These are phyloP conservation scores for Thaumetopoea pityocampa DNA, from an alignment of 1,140 invertebrate genomes.

Conservation along the genomic window DNA sequence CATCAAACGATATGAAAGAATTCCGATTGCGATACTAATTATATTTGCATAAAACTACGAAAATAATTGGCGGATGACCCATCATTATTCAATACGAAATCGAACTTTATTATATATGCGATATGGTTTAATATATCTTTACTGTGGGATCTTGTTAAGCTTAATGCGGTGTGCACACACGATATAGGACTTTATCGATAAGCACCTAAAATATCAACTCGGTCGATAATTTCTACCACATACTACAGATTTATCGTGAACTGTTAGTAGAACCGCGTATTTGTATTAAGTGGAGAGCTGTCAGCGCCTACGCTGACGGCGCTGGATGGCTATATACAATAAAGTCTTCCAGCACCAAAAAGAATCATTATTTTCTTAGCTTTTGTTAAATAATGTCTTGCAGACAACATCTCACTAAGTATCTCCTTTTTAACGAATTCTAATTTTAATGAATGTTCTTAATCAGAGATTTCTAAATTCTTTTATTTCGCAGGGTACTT, in stretches of 20 bases:
- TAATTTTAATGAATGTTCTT: too few species aligned
- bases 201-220: conserved; percentile 40
- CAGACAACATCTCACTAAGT: background rate
- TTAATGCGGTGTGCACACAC: conserved; percentile 23
- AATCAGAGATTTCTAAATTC: too few species aligned
- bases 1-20: conserved; percentile 18
- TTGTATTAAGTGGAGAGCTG: conserved; percentile 73
- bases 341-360: conserved; percentile 8
- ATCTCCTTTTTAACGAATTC: too few species aligned
- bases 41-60: conserved; percentile 29
- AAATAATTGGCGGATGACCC: conserved; percentile 33
- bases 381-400: conserved; percentile 1
- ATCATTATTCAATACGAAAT: conserved; percentile 26
- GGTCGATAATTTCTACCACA: conserved; percentile 29
- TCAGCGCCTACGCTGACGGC: conserved; percentile 65
- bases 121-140: conserved; percentile 34
- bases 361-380: background rate
- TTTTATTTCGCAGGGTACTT: too few species aligned
- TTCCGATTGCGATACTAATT: conserved; percentile 25
- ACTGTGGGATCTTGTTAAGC: conserved; percentile 30
- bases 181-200: conserved; percentile 50
- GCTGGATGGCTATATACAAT: conserved; percentile 60
- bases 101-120: conserved; percentile 29
- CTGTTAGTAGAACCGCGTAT: conserved; percentile 61
- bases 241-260: conserved; percentile 58